Evolutionary conservation across 2,113 vertebrate genomes (phyloP).

Genomic region (Tragulus kanchil): DNA sequence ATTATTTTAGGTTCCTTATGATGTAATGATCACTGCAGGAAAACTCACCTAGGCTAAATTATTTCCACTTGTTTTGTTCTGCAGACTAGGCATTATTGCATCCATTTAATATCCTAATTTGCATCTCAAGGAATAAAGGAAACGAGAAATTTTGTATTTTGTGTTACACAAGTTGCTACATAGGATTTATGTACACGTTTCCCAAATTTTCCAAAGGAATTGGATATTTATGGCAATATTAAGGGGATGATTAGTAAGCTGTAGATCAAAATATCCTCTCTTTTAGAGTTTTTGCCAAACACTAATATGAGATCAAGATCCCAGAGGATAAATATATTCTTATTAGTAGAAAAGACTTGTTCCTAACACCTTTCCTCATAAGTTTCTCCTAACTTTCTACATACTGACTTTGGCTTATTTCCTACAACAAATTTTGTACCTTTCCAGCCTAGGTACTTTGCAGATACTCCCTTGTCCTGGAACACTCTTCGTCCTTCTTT

Average conservation of each 20-base stretch:
- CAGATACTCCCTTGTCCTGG: background rate
- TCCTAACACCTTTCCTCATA: background rate
- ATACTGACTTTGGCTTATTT: constrained; percentile 17
- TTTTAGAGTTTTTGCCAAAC: background rate
- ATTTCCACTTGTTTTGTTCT: background rate
- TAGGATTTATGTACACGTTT: background rate
- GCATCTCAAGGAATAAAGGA: background rate
- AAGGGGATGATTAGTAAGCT: background rate
- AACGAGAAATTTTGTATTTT: background rate
- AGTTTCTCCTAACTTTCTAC: background rate
- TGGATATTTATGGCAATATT: background rate
- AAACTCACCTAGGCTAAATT: background rate
- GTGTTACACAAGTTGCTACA: background rate
- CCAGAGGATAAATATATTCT: background rate
- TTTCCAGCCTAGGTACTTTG: background rate
- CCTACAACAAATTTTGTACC: background rate
- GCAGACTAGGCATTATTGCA: background rate
- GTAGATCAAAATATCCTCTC: background rate
- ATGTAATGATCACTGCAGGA: background rate
- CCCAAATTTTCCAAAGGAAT: background rate
- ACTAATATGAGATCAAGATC: background rate
- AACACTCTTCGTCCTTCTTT: background rate
- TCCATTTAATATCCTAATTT: background rate
- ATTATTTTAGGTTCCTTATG: constrained; percentile 1
- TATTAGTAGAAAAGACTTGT: background rate